Evolutionary conservation across 2,888 invertebrate genomes (phyloP), one percentile per base, ranked within the genome.

Genomic region (Brachyptera risi): DNA sequence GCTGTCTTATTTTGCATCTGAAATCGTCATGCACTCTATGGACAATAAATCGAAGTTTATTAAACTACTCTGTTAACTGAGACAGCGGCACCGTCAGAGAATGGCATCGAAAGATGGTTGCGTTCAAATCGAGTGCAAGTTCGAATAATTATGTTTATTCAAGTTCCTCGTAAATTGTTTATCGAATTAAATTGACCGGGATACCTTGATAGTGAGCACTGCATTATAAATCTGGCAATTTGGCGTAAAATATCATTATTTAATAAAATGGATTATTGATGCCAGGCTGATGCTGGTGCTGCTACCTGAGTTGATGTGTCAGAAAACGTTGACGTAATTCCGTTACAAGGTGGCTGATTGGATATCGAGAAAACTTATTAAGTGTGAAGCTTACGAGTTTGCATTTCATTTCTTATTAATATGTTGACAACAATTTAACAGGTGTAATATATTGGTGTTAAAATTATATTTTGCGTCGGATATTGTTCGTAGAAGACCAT

Each of bases 281-380:
- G 50, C 13, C 17, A 13, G 40, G 11, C 13, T 38, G 40, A 38
- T 5, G 13, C 65, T 61, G 58, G 64, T 68, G 68, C 64, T 72
- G 74, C 75, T 72, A 71, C 69, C 75, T 73, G 64, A 68, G 72
- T 69, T 66, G 66, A 66, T 68, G 65, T 66, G 63, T 65, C 64
- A 67, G 63, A 63, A 66, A 66, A 66, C 61, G 63, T 56, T 19
- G 31, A 21, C 21, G 19, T 37, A 23, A 35, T 63, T 64, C 47
- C 47, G 64, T 63, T 67, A 69, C 63, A 57, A 23, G 63, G 68
- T 66, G 67, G 65, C 69, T 68, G 70, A 74, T 75, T 75, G 75
- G 74, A 66, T 57, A 40, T 17, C 26, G 31, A 21, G 15, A 51
- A 44, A 58, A 51, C 50, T 56, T 60, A 58, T 44, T 17, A 31